phyloP scores from a whole-genome alignment of 2,888 invertebrate species.

The Amaurobius ferox region DNA sequence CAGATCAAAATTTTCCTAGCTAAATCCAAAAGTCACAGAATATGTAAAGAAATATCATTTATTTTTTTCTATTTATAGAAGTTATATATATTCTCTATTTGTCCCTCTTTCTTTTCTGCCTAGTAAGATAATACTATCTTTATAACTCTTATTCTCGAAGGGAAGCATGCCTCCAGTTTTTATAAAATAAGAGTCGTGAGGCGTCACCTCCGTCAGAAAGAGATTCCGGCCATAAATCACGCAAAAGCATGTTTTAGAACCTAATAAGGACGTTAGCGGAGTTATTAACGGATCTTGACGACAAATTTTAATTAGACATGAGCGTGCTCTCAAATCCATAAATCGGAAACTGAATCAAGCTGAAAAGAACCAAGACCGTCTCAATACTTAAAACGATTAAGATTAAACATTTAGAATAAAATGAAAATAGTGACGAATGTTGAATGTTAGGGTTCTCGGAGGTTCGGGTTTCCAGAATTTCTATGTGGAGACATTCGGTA shows the following conservation, averaged over 20 bases:
- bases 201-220: conserved; percentile 16
- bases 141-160: neutral
- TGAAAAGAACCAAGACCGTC: conserved; percentile 26
- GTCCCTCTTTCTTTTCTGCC: too few species aligned
- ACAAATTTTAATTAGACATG: conserved; percentile 61
- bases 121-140: neutral
- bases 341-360: neutral
- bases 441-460: too few species aligned
- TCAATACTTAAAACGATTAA: too few species aligned
- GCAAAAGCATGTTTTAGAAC: conserved; percentile 34
- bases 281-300: conserved; percentile 51
- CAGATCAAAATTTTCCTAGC: too few species aligned
- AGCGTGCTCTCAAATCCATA: conserved; percentile 29
- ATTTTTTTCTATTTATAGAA: too few species aligned
- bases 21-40: too few species aligned
- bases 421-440: too few species aligned
- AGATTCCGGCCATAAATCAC: conserved; percentile 39
- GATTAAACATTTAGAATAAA: too few species aligned
- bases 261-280: conserved; percentile 61
- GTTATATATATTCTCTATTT: too few species aligned
- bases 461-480: too few species aligned
- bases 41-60: too few species aligned
- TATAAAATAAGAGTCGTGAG: neutral
- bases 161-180: neutral
- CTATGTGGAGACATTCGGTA: too few species aligned